A percentile compares a stretch with the other conserved stretches of the same genome.
These are phyloP conservation scores for Panulirus ornatus DNA, from an alignment of 1,140 invertebrate genomes.

Conservation along the genomic window DNA sequence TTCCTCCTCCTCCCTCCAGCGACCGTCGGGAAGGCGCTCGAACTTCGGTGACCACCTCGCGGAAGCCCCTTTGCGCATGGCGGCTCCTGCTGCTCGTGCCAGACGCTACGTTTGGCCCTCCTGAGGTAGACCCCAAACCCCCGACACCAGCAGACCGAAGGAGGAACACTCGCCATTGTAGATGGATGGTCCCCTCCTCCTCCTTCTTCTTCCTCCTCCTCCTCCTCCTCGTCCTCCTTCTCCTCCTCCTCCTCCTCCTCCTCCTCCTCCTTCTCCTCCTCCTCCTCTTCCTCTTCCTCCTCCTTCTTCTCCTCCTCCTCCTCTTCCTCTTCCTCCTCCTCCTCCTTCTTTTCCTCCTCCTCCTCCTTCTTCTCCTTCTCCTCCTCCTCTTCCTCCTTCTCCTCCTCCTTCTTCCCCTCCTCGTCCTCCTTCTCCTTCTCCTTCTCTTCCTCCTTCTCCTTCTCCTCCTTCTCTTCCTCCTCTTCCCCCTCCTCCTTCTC, in stretches of 20 bases:
- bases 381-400: not conserved
- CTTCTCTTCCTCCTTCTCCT: not conserved
- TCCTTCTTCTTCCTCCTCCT: conserved; percentile 9
- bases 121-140: too few relatives aligned
- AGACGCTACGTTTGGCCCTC: too few relatives aligned
- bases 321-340: not conserved
- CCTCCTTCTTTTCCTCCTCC: not conserved
- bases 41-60: too few relatives aligned
- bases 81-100: too few relatives aligned
- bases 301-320: not conserved
- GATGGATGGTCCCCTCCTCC: too few relatives aligned
- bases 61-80: too few relatives aligned
- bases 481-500: not conserved
- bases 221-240: not conserved
- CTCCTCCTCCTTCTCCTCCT: too few relatives aligned
- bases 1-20: conserved; percentile 9
- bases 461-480: not conserved
- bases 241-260: not conserved
- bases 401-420: not conserved
- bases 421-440: not conserved
- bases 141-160: too few relatives aligned
- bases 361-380: not conserved
- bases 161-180: too few relatives aligned
- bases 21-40: too few relatives aligned
- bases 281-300: not conserved